phyloP scores from a whole-genome alignment of 2,888 invertebrate genomes.

The Dryobotodes eremita region DNA sequence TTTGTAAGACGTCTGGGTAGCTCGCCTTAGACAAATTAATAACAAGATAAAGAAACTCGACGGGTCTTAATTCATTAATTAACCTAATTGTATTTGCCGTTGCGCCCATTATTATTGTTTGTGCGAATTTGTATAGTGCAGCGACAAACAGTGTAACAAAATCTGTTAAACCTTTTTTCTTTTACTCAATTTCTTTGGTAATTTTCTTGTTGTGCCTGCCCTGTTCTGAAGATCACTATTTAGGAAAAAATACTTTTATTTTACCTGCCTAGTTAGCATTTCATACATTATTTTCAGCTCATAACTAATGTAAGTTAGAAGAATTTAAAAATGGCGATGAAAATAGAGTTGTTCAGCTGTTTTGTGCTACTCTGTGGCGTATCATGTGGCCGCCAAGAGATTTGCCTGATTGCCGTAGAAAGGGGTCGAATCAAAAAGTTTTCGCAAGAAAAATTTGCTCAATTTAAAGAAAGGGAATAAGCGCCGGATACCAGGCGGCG shows the following conservation, averaged over 20 bases:
- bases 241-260: not conserved
- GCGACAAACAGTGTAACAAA: conserved; percentile 8
- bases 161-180: not conserved
- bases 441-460: conserved; percentile 87
- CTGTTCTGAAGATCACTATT: not conserved
- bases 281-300: not conserved
- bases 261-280: not conserved
- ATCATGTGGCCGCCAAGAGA: conserved; percentile 77
- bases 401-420: conserved; percentile 86
- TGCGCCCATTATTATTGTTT: conserved; percentile 86
- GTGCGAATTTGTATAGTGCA: conserved; percentile 71
- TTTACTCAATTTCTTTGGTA: too few relatives aligned
- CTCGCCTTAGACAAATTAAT: conserved; percentile 89
- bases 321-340: not conserved
- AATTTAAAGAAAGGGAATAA: conserved; percentile 88
- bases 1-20: conserved; percentile 87
- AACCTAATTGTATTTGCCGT: conserved; percentile 90
- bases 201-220: not conserved
- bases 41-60: conserved; percentile 90
- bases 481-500: conserved; percentile 77
- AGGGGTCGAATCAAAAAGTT: conserved; percentile 89
- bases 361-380: conserved; percentile 65
- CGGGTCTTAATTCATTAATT: conserved; percentile 90
- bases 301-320: not conserved
- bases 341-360: conserved; percentile 27